Percentiles rank a stretch among this genome's conserved stretches.
Evolutionary conservation across 35 echinoderm and acorn worm species (phyloP).

Genomic region (Holothuria glaberrima): DNA sequence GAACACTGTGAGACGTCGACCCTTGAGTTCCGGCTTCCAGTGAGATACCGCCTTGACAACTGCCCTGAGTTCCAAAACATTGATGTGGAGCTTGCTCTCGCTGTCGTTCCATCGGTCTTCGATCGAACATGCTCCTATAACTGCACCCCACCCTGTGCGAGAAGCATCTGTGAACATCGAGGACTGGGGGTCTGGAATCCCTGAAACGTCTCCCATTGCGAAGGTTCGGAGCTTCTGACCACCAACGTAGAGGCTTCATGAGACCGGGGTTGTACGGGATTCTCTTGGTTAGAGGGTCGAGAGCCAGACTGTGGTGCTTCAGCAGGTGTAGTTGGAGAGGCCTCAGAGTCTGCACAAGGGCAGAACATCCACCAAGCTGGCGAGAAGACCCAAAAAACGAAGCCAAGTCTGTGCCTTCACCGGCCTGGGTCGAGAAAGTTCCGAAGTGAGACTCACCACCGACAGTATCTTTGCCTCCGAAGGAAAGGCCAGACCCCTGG

Average conservation of each 20-base stretch:
- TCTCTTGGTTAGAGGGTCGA: too few species aligned
- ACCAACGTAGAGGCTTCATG: not conserved
- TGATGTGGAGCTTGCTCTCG: not conserved
- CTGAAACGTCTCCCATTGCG: not conserved
- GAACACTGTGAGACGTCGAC: not conserved
- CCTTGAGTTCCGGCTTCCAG: not conserved
- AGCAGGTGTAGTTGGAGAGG: slow-evolving; percentile 36
- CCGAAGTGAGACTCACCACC: not conserved
- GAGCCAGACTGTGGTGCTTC: not conserved
- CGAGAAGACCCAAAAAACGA: slow-evolving; percentile 44
- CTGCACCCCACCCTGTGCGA: slow-evolving; percentile 10
- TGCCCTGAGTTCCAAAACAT: not conserved
- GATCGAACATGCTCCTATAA: too few species aligned
- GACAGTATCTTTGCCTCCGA: not conserved
- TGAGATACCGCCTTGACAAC: not conserved
- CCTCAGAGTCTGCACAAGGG: slow-evolving; percentile 44
- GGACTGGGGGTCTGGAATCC: too few species aligned
- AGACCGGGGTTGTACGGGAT: too few species aligned
- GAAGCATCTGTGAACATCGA: slow-evolving; percentile 24
- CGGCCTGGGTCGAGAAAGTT: not conserved
- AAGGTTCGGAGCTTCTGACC: not conserved
- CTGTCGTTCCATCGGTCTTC: not conserved
- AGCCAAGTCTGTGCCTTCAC: slow-evolving; percentile 27
- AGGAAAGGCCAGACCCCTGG: not conserved
- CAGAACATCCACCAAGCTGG: slow-evolving; percentile 61